Evolutionary conservation across 1,140 invertebrate genomes (phyloP).

Genomic region (Mamestra configurata): DNA sequence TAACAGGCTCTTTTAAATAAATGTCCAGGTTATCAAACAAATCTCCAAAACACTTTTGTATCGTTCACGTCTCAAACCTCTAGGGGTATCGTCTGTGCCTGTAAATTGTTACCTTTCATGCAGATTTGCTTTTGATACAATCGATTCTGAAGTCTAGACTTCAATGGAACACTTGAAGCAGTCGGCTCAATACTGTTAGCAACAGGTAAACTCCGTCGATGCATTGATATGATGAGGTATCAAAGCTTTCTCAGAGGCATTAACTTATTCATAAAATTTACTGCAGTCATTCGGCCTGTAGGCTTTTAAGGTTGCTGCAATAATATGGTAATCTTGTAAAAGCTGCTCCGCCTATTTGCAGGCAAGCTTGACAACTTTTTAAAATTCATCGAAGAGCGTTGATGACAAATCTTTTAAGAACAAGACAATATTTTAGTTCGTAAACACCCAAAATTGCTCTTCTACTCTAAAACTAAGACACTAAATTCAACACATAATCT

Average conservation of each 20-base stretch:
- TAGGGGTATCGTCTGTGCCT: not conserved
- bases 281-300: not conserved
- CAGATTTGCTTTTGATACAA: not conserved
- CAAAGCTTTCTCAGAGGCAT: not conserved
- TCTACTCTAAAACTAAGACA: not conserved
- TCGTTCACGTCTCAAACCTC: not conserved
- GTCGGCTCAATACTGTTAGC: not conserved
- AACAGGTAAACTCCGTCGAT: not conserved
- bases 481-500: slow-evolving; percentile 28
- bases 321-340: not conserved
- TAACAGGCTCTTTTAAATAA: slow-evolving; percentile 12
- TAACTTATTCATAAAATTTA: not conserved
- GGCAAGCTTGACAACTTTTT: slow-evolving; percentile 3
- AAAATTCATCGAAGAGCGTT: not conserved
- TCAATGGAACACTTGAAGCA: not conserved
- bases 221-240: not conserved
- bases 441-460: not conserved
- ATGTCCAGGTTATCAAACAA: slow-evolving; percentile 14
- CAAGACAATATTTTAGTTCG: not conserved
- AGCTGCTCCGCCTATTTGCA: not conserved
- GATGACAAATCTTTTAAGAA: slow-evolving; percentile 3
- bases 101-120: slow-evolving; percentile 9
- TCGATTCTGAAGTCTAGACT: not conserved
- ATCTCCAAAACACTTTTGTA: slow-evolving; percentile 3
- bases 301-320: not conserved